These are phyloP conservation scores for Sebastolobus altivelis DNA, from an alignment of 2,797 vertebrate species.

Conservation along the genomic window DNA sequence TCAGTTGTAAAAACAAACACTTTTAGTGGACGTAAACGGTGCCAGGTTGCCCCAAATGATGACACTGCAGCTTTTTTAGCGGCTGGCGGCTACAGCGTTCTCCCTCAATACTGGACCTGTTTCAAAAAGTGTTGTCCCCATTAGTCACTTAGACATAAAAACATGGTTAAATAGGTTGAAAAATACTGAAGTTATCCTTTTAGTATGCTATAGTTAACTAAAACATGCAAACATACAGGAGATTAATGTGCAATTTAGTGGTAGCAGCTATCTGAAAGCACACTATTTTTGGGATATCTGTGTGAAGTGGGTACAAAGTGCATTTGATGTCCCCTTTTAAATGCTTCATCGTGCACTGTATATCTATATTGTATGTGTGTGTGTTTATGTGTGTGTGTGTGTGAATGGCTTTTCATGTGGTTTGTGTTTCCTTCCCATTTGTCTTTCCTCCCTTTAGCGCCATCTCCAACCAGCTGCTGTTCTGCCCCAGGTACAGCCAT, in stretches of 20 bases:
- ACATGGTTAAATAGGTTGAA: no score
- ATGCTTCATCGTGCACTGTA: not conserved
- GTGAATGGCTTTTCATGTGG: slow-evolving; percentile 57
- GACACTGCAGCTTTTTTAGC: no score
- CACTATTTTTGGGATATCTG: not conserved
- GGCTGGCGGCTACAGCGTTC: no score
- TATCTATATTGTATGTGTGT: slow-evolving; percentile 5
- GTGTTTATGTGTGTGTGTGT: slow-evolving; percentile 23
- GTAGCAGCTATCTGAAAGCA: not conserved
- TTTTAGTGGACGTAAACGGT: no score
- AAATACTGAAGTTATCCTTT: no score
- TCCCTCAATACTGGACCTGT: no score
- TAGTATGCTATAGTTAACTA: not conserved
- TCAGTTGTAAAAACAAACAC: no score
- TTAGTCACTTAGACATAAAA: no score
- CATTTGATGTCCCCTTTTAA: slow-evolving; percentile 7
- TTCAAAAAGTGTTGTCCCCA: no score
- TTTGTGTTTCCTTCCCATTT: slow-evolving; percentile 68
- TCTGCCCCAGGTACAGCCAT: slow-evolving; percentile 76
- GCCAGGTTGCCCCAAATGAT: no score
- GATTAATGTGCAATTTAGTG: not conserved
- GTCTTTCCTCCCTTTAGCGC: slow-evolving; percentile 76
- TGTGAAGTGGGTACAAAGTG: slow-evolving; percentile 11
- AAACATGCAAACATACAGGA: not conserved
- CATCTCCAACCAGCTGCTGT: slow-evolving; percentile 77